Conservation (phyloP, 2,888 invertebrate genomes). For the Dorcus hopei region DNA sequence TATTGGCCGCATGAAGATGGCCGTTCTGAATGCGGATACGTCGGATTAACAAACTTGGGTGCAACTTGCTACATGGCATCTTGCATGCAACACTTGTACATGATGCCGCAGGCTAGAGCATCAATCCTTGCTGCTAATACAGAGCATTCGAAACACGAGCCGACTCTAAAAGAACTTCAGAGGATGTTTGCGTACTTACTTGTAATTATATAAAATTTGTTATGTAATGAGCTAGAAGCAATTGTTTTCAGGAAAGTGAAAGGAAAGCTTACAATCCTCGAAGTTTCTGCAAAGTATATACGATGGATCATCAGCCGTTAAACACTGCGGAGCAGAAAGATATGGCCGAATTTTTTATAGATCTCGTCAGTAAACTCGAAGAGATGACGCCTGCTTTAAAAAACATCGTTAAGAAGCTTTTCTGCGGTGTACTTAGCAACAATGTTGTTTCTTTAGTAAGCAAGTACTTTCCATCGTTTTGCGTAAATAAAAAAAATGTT, state of each 20-base stretch:
- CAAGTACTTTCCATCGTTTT: conserved; percentile 17
- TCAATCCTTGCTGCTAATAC: conserved; percentile 76
- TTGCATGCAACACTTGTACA: conserved; percentile 94
- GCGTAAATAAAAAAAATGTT: conserved; percentile 7
- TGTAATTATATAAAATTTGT: conserved; percentile 47
- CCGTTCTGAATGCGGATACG: conserved; percentile 90
- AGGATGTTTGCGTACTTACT: conserved; percentile 92
- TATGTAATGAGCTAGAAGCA: not conserved
- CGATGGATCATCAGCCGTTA: conserved; percentile 94
- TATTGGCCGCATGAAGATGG: conserved; percentile 98
- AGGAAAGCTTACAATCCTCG: conserved; percentile 93
- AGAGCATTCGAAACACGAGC: conserved; percentile 72
- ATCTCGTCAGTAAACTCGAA: conserved; percentile 91
- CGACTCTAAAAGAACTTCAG: conserved; percentile 83
- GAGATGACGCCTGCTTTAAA: conserved; percentile 93
- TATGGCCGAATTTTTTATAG: conserved; percentile 98
- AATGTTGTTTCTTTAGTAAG: conserved; percentile 88
- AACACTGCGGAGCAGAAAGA: conserved; percentile 97
- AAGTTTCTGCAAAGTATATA: conserved; percentile 93
- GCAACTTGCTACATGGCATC: conserved; percentile 98
- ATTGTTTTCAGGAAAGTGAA: conserved; percentile 72
- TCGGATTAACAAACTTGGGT: conserved; percentile 90
- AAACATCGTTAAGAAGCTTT: conserved; percentile 82
- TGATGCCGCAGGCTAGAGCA: conserved; percentile 91
- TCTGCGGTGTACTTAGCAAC: conserved; percentile 91